Base-by-base conservation (phyloP, 2,797 vertebrate species). In the Pempheris klunzingeri region DNA sequence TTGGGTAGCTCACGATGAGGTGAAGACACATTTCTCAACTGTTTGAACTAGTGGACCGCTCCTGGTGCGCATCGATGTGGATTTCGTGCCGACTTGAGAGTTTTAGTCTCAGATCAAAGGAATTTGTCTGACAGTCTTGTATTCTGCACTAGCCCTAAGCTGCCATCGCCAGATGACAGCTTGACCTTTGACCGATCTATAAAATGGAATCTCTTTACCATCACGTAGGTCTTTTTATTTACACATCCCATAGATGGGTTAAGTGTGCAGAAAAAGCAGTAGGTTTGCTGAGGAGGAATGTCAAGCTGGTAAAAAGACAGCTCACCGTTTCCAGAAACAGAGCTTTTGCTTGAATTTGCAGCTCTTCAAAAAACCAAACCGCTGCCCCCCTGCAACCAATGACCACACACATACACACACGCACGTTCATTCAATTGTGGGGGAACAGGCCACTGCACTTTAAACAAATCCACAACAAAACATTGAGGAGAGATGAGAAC, bases 251-350 rank as follows among this genome's bases (percentile, higher is more conserved):
- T 67, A 77, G 68, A 84, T 71, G 61, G 59, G 38, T 38, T 28
- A 55, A 4, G 26, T 57, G 24, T 32, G n/a, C 30, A 65, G 39
- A 20, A 7, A 47, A 71, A 32, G 10, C 24, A 38, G 30, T 7
- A 34, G 4, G 17, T 65, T 30, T 71, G 20, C 22, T 39, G 34
- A 54, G 76, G 32, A 60, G 60, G 79, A 87, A 87, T 88, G 83
- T 90, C 92, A 93, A 90, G 84, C 92, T 92, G 90, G 95, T 94
- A 92, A 93, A 93, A 81, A 83, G 81, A 89, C 83, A 88, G 74
- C 89, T 88, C 77, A 84, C 72, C 75, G 78, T 79, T 83, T 74
- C 81, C 68, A 83, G 82, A 85, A 24, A 88, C 82, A 55, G 87
- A 90, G 67, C 82, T 80, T 83, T 76, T 72, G 50, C 83, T 91